These are phyloP conservation scores for Amiota mariae DNA, from an alignment of 2,888 invertebrate species.

Conservation along the genomic window DNA sequence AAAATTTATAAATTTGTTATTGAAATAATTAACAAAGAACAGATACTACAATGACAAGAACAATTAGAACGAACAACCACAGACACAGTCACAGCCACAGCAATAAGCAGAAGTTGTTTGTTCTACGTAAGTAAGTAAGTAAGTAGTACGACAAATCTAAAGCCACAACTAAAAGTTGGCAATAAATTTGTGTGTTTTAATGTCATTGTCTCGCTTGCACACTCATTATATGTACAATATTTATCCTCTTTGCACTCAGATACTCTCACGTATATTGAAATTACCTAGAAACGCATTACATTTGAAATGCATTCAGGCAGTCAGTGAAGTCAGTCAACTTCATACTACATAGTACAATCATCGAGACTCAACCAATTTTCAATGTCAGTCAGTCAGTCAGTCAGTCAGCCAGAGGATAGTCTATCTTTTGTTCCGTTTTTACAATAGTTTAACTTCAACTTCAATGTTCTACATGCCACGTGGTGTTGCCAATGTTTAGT, in stretches of 20 bases:
- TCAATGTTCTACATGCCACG: slow-evolving; percentile 23
- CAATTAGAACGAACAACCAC: not conserved
- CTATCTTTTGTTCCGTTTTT: not conserved
- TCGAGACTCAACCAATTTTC: too few species aligned
- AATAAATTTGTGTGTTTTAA: slow-evolving; percentile 41
- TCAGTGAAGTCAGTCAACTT: not conserved
- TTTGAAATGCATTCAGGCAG: slow-evolving; percentile 8
- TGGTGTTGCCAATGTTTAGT: slow-evolving; percentile 18
- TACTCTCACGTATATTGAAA: too few species aligned
- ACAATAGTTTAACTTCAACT: slow-evolving; percentile 8
- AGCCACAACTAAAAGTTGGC: slow-evolving; percentile 40
- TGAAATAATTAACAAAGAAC: slow-evolving; percentile 45
- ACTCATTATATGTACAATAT: too few species aligned
- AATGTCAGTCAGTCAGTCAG: too few species aligned
- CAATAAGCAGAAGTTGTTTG: too few species aligned
- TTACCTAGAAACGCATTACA: not conserved
- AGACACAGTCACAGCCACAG: too few species aligned
- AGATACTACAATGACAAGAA: slow-evolving; percentile 46
- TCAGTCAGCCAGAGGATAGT: too few species aligned
- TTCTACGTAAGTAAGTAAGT: too few species aligned
- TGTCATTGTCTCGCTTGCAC: not conserved
- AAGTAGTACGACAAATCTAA: slow-evolving; percentile 1
- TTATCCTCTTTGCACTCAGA: too few species aligned
- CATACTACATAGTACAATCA: not conserved
- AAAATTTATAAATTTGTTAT: slow-evolving; percentile 5